These are phyloP conservation scores for Diplazon laetatorius DNA, from an alignment of 2,888 invertebrate genomes.

Conservation along the genomic window DNA sequence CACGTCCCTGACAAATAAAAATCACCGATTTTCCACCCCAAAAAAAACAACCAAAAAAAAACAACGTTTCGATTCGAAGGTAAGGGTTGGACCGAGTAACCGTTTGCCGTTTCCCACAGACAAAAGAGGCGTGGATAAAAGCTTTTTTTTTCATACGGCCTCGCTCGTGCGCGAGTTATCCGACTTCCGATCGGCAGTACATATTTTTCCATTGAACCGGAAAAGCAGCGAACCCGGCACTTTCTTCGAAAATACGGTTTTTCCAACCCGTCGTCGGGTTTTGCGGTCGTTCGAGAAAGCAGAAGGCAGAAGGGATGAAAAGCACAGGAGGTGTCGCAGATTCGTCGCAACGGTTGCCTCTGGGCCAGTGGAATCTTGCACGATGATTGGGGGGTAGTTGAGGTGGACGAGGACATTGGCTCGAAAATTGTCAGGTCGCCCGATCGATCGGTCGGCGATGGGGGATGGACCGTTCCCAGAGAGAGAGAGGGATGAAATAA, in stretches of 20 bases:
- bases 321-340: conserved; percentile 30
- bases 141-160: background rate
- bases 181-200: conserved; percentile 24
- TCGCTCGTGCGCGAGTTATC: conserved; percentile 19
- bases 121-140: background rate
- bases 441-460: background rate
- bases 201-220: conserved; percentile 59
- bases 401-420: conserved; percentile 43
- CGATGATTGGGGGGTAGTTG: conserved; percentile 42
- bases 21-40: background rate
- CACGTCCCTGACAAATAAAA: background rate
- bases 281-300: conserved; percentile 35
- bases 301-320: conserved; percentile 7
- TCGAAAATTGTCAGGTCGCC: conserved; percentile 17
- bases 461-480: conserved; percentile 9
- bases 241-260: conserved; percentile 49
- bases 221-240: conserved; percentile 55
- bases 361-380: conserved; percentile 40
- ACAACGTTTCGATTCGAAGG: background rate
- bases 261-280: conserved; percentile 36
- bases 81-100: background rate
- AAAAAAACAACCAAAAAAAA: conserved; percentile 1
- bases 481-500: conserved; percentile 60
- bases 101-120: background rate
- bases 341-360: conserved; percentile 15